Conservation (phyloP, 2,888 invertebrate species). For the Archips xylosteana region DNA sequence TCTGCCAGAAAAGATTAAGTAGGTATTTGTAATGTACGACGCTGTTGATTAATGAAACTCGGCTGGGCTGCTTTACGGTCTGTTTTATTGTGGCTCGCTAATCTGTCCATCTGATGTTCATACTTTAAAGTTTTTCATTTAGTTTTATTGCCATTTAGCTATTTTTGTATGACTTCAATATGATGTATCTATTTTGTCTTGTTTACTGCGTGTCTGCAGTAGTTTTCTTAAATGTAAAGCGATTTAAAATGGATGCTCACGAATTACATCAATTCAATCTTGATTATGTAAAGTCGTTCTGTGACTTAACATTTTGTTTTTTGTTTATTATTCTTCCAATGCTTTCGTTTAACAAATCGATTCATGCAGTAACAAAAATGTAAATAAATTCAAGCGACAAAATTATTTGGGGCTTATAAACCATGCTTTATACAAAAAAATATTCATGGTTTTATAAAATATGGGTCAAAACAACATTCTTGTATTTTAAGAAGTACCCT, state of each 20-base stretch:
- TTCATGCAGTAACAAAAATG: background rate
- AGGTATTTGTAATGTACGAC: constrained; percentile 38
- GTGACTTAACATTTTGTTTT: background rate
- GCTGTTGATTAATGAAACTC: constrained; percentile 38
- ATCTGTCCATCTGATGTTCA: constrained; percentile 23
- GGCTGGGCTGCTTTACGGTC: constrained; percentile 20
- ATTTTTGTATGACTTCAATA: background rate
- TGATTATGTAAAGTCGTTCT: too few species aligned
- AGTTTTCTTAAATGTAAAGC: background rate
- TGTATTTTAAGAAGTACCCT: background rate
- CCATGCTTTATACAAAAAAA: constrained; percentile 1
- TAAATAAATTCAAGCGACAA: background rate
- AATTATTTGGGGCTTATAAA: background rate
- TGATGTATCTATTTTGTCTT: constrained; percentile 8
- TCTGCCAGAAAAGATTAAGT: constrained; percentile 63
- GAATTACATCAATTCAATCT: background rate
- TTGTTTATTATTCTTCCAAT: background rate
- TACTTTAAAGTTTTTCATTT: constrained; percentile 18
- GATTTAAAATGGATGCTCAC: background rate
- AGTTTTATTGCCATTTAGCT: constrained; percentile 12
- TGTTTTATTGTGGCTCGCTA: constrained; percentile 20
- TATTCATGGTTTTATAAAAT: background rate
- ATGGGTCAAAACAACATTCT: background rate
- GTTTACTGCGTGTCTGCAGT: background rate
- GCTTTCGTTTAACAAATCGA: background rate